Base-by-base conservation (phyloP, 2,113 vertebrate species). In the Polyodon spathula region DNA sequence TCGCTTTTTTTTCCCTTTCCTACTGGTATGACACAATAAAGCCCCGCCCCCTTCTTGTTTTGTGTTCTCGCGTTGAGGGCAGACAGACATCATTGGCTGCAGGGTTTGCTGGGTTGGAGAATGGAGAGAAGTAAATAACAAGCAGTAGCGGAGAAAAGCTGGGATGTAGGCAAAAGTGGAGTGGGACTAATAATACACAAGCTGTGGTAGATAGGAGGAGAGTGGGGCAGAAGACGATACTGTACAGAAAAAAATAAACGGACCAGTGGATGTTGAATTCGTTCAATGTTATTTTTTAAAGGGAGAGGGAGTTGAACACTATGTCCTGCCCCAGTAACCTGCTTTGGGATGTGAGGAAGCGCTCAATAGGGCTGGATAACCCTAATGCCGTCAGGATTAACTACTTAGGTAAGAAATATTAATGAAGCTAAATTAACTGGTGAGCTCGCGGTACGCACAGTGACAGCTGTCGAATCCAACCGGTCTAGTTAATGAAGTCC, bases 331-430 rank as follows among this genome's bases (percentile, higher is more conserved):
- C 75, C 70, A 75, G 79, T 10, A 85, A 87, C 71, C 84, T 90
- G 69, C 79, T 91, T 61, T 91, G 88, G 89, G 88, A 89, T 79
- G 84, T 91, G 61, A 81, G 85, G 71, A 85, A 81, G 65, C 76
- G 88, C 68, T 76, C 78, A 46, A 77, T 91, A 40, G 84, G 86
- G 59, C 76, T 87, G 71, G 76, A 89, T 68, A 84, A 88, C 41
- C 82, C 84, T 40, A 79, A 76, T 65, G 71, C 84, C 66, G 76
- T 88, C 66, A 74, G 89, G 73, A 81, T 79, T 59, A 84, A 86
- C 76, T 89, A 87, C 78, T 79, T 89, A 63, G 86, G 89, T 91
- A 80, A 87, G 87, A 72, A 8, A 14, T 17, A 14, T 46, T 46
- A 46, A 2, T 46, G 44, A 14, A 61, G 66, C 54, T 46, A 46